Evolutionary conservation across 2,888 invertebrate species (phyloP), one percentile per base, ranked within the genome.

Genomic region (Dyspetes luteomarginatus): DNA sequence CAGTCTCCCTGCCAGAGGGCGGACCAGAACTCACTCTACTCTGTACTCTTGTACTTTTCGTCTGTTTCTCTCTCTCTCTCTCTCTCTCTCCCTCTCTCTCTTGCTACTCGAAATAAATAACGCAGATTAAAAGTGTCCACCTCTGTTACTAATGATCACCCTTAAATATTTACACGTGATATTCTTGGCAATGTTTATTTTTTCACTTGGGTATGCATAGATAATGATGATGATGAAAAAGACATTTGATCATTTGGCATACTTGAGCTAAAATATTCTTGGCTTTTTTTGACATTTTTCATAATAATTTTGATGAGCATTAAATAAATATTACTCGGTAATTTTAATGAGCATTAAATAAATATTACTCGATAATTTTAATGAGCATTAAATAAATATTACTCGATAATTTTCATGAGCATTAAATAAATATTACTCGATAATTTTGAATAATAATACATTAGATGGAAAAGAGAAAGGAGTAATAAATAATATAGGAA

Each of bases 41-140:
- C 48, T 72, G 7, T 71, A 30, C 36, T 36, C 9, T 43, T 17
- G 15, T 26, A 17, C 26, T 28, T n/a, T 41, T 36, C 60, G 76
- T 81, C 69, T 83, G 77, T 81, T 80, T 78, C 67, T 75, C 79
- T 83, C 81, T 81, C 81, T 83, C 68, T 72, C 78, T 82, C 83
- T 68, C 36, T 43, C 55, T 67, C 50, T 58, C 24, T 62, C 36
- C 58, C 64, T 43, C 58, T 74, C 48, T 71, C 58, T 62, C 43
- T 72, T 64, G 68, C 67, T 45, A 65, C 50, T 68, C 84, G 81
- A 86, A 84, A 86, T 89, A 90, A 91, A 89, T 91, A 90, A 90
- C 89, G 87, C 87, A 88, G 89, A 89, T 90, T 90, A 90, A 90
- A 90, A 86, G 88, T 88, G 87, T 86, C 88, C 87, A 86, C 86